Base-by-base conservation (phyloP, 2,888 invertebrate species). In the Chironomus tentans region DNA sequence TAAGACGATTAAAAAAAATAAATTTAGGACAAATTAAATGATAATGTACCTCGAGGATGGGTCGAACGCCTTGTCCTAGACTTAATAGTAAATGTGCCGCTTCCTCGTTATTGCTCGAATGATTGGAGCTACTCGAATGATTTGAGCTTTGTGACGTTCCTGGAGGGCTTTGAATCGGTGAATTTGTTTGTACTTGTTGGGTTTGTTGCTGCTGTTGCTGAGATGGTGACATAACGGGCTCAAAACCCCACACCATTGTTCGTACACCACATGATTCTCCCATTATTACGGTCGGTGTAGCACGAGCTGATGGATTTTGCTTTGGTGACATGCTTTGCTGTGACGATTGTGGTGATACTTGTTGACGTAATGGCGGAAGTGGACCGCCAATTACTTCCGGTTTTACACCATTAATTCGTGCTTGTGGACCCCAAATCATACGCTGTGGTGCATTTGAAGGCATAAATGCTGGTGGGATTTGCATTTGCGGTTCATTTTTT, bases 241-340 rank as follows among this genome's bases (percentile, higher is more conserved):
- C 84, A 76, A 84, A 84, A 75, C 89, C 88, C 89, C 89, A 89
- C 77, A 89, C 88, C 89, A 89, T 89, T 24, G 89, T 89, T 69
- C 90, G 86, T 0, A 95, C 95, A 62, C 95, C 93, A 76, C 95
- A 95, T 56, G 94, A 93, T 83, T 95, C 95, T 70, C 95, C 95
- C 94, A 95, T 94, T 79, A 95, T 93, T 78, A 95, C 95, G 70
- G 94, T 93, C 46, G 95, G 95, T 72, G 95, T 91, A 80, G 83
- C 91, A 81, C 85, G 88, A n/a, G 70, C n/a, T 24, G 76, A 48
- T 68, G 18, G 68, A 56, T 68, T 75, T 21, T 75, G 74, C 18
- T 69, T 76, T 4, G 84, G 83, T 77, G 84, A 83, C 38, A 83
- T n/a, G n/a, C n/a, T 83, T 79, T 83, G 84, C 24, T 82, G 83